phyloP scores from a whole-genome alignment of 2,888 invertebrate species.

The Drosophila bunnanda region DNA sequence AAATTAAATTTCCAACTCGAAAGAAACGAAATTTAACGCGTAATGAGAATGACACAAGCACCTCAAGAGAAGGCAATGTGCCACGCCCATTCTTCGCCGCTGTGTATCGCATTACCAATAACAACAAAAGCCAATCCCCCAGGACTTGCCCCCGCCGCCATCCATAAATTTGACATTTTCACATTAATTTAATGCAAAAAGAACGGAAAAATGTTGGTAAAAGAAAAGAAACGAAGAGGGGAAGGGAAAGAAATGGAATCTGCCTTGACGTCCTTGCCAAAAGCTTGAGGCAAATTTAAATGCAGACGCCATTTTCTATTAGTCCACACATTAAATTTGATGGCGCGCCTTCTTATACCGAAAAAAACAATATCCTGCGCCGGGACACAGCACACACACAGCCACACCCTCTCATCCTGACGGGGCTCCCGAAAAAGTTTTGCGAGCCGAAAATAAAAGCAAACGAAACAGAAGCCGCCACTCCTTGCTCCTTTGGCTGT shows the following conservation, averaged over 20 bases:
- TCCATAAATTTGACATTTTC: conserved; percentile 62
- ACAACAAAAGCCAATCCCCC: conserved; percentile 28
- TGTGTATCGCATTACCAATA: conserved; percentile 30
- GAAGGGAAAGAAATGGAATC: conserved; percentile 9
- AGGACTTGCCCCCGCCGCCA: conserved; percentile 2
- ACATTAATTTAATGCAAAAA: conserved; percentile 71
- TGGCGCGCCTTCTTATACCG: conserved; percentile 41
- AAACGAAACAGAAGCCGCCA: conserved; percentile 40
- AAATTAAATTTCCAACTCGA: conserved; percentile 9
- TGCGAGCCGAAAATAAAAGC: conserved; percentile 66
- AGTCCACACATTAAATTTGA: conserved; percentile 76
- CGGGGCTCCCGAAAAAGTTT: conserved; percentile 41
- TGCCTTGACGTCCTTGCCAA: conserved; percentile 33
- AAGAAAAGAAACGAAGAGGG: conserved; percentile 12
- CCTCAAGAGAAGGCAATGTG: conserved; percentile 3
- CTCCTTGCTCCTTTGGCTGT: conserved; percentile 36
- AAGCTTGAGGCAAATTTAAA: conserved; percentile 64
- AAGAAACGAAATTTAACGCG: background rate
- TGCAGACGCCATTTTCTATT: conserved; percentile 79
- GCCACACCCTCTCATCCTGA: conserved; percentile 15
- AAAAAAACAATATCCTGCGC: conserved; percentile 63
- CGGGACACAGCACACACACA: conserved; percentile 48
- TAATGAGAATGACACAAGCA: background rate
- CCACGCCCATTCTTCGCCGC: conserved; percentile 19
- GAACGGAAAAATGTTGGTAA: conserved; percentile 37